Evolutionary conservation across 2,797 vertebrate genomes (phyloP).

Genomic region (Notoglanidium macrostoma): DNA sequence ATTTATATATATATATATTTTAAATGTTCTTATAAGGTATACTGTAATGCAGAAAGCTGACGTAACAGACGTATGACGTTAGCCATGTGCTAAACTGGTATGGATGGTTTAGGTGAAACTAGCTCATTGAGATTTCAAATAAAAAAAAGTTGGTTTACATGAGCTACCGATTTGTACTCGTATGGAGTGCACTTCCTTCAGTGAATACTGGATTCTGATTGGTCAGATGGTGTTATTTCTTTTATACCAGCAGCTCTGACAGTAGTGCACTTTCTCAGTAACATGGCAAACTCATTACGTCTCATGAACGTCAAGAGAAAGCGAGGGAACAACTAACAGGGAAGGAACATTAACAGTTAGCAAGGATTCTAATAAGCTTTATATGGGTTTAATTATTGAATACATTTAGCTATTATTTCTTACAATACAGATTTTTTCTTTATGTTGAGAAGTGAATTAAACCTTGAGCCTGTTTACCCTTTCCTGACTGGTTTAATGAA

Average conservation of each 20-base stretch:
- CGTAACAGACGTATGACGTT: background rate
- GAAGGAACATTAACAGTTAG: background rate
- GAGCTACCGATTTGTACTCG: background rate
- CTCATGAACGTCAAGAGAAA: background rate
- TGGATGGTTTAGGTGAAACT: background rate
- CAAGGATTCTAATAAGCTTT: background rate
- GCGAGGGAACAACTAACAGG: background rate
- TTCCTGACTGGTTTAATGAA: background rate
- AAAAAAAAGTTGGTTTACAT: background rate
- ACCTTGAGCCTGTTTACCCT: background rate
- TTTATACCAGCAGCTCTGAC: too few relatives aligned
- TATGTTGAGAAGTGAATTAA: background rate
- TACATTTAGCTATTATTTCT: background rate
- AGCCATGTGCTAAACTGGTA: background rate
- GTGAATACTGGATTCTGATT: background rate
- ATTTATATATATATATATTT: background rate
- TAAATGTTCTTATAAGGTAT: background rate
- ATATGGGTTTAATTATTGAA: background rate
- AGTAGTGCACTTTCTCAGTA: too few relatives aligned
- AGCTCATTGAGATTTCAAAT: background rate
- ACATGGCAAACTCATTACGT: background rate
- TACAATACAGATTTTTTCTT: background rate
- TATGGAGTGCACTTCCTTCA: background rate
- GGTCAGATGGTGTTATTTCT: background rate
- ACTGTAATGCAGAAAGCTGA: background rate